Evolutionary conservation across 1,140 invertebrate genomes (phyloP), one percentile per base, ranked within the genome.

Genomic region (Hypsibius dujardini): DNA sequence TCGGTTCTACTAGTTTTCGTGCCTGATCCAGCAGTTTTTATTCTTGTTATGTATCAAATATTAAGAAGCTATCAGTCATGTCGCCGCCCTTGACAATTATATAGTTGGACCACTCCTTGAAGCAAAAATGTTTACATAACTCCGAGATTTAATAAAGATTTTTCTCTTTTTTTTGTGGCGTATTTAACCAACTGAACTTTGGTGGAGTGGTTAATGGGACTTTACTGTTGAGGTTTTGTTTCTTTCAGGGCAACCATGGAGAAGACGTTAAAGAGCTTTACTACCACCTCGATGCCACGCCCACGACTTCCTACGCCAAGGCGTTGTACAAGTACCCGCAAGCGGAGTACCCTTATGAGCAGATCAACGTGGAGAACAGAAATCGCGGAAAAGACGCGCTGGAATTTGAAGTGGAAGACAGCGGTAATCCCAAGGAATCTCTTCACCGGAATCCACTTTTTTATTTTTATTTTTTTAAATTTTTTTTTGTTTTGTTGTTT

Each of bases 181-280:
- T 28, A 28, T 28, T 28, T 28, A 28, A 28, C 28, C 28, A 28
- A 28, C 28, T 28, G 28, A 28, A 28, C 28, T 28, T 28, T 28
- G 28, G 28, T 28, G 28, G 28, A 28, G 28, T 28, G 28, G 28
- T 28, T 28, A 28, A 28, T 28, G 28, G 28, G 28, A 28, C 28
- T 28, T 28, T 28, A 28, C 28, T 28, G 28, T 28, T 28, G 28
- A 28, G 28, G 28, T 28, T 40, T 46, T 46, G 45, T 1, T 59
- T 28, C 72, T 69, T 71, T 1, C 74, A 81, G 79, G 80, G 80
- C 46, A 81, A 81, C 74, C 80, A 81, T 75, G 80, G 80, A 1
- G 80, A 81, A 72, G 80, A 81, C 74, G 79, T 80, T 28, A 81
- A 81, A 72, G 80, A 81, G 69, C 73, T 78, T n/a, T 81, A 81